These are phyloP conservation scores for Sparidentex hasta DNA, from an alignment of 2,797 vertebrate species.

Conservation along the genomic window DNA sequence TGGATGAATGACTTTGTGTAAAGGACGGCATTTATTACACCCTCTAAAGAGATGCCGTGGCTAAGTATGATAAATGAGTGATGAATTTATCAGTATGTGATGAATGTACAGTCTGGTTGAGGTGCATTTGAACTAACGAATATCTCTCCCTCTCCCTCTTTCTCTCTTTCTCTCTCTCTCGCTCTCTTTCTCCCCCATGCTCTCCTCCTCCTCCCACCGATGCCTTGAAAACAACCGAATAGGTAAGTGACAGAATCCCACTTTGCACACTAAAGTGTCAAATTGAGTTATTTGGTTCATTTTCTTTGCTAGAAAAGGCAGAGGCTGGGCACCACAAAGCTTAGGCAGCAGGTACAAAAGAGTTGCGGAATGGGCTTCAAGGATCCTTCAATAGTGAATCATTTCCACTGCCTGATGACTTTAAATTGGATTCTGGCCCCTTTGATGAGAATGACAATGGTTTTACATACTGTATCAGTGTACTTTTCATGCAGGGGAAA, in stretches of 20 bases:
- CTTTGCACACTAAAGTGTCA: conserved; percentile 61
- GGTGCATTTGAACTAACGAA: conserved; percentile 66
- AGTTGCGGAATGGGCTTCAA: conserved; percentile 29
- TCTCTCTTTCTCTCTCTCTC: conserved; percentile 3
- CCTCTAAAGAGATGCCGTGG: conserved; percentile 53
- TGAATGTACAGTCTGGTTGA: conserved; percentile 59
- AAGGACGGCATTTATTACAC: conserved; percentile 73
- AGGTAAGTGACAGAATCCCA: conserved; percentile 78
- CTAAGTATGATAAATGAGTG: conserved; percentile 81
- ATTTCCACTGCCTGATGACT: conserved; percentile 35
- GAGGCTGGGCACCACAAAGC: background rate
- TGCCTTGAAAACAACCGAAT: conserved; percentile 69
- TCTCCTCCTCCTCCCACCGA: conserved; percentile 19
- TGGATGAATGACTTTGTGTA: conserved; percentile 71
- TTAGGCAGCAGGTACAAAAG: conserved; percentile 37
- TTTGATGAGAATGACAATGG: conserved; percentile 44
- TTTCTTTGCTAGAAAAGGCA: conserved; percentile 39
- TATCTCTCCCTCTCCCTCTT: conserved; percentile 21
- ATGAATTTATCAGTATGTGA: conserved; percentile 74
- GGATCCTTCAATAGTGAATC: conserved; percentile 22
- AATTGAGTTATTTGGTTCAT: conserved; percentile 67
- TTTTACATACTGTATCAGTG: conserved; percentile 1
- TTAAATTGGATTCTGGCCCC: conserved; percentile 51
- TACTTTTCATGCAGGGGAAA: conserved; percentile 18
- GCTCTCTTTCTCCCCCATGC: conserved; percentile 17